Evolutionary conservation across 64 coral and sea anemone genomes (phyloP).

Genomic region (Hydrozoanthus tunicans): DNA sequence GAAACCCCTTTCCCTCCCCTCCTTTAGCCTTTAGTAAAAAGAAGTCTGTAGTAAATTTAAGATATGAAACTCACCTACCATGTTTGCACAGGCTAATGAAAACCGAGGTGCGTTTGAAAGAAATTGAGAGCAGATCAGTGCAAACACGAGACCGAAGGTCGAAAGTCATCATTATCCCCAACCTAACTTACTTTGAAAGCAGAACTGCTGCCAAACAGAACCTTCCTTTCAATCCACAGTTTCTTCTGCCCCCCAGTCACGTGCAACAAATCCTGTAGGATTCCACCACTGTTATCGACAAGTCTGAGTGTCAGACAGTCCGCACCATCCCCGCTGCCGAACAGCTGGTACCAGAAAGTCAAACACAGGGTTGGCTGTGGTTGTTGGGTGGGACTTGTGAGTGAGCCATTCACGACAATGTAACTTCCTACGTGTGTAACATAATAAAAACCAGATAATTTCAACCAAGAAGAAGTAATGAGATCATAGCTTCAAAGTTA

Average conservation of each 20-base stretch:
- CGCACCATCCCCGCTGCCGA: background rate
- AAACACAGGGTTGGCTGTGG: conserved; percentile 5
- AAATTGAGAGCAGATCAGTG: too few relatives aligned
- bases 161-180: too few relatives aligned
- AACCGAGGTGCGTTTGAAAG: too few relatives aligned
- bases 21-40: too few relatives aligned
- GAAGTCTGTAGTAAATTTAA: too few relatives aligned
- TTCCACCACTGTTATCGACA: background rate
- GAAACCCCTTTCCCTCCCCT: too few relatives aligned
- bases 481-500: too few relatives aligned
- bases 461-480: too few relatives aligned
- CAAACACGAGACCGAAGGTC: background rate
- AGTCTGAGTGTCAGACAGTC: conserved; percentile 17
- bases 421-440: background rate
- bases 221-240: conserved; percentile 14
- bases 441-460: too few relatives aligned
- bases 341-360: conserved; percentile 25
- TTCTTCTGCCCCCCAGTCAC: background rate
- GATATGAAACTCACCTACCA: too few relatives aligned
- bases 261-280: conserved; percentile 12
- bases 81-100: too few relatives aligned
- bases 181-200: conserved; percentile 24
- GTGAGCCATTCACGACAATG: background rate
- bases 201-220: conserved; percentile 13
- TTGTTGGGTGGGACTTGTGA: background rate